Evolutionary conservation across 2,888 invertebrate species (phyloP).

Genomic region (Hoplodrina blanda): DNA sequence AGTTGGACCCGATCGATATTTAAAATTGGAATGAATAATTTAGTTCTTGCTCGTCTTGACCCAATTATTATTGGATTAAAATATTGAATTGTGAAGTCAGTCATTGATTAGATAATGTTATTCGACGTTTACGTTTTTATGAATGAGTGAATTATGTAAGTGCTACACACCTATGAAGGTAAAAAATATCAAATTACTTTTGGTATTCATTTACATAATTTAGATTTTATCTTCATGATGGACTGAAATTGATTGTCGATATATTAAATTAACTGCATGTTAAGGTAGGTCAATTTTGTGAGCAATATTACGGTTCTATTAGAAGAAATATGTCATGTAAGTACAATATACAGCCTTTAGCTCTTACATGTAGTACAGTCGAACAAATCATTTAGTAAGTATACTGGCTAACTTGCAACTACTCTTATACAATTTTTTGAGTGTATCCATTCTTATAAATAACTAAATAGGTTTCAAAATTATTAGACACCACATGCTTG

Average conservation of each 20-base stretch:
- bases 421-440: too few relatives aligned
- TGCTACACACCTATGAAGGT: not conserved
- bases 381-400: too few relatives aligned
- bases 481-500: too few relatives aligned
- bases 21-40: conserved; percentile 44
- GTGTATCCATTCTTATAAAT: too few relatives aligned
- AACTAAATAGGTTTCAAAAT: too few relatives aligned
- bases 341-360: too few relatives aligned
- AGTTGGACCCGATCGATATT: conserved; percentile 31
- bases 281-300: conserved; percentile 25
- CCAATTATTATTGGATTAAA: conserved; percentile 27
- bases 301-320: not conserved
- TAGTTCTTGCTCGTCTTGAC: conserved; percentile 37
- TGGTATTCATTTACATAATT: conserved; percentile 18
- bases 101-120: conserved; percentile 11
- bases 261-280: conserved; percentile 1
- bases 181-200: not conserved
- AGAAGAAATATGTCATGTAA: too few relatives aligned
- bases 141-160: not conserved
- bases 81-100: conserved; percentile 23
- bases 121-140: conserved; percentile 14
- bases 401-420: too few relatives aligned
- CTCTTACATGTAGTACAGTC: too few relatives aligned
- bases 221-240: conserved; percentile 5
- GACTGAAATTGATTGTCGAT: not conserved